These are phyloP conservation scores for Metopolophium dirhodum DNA, from an alignment of 1,140 invertebrate species.

Conservation along the genomic window DNA sequence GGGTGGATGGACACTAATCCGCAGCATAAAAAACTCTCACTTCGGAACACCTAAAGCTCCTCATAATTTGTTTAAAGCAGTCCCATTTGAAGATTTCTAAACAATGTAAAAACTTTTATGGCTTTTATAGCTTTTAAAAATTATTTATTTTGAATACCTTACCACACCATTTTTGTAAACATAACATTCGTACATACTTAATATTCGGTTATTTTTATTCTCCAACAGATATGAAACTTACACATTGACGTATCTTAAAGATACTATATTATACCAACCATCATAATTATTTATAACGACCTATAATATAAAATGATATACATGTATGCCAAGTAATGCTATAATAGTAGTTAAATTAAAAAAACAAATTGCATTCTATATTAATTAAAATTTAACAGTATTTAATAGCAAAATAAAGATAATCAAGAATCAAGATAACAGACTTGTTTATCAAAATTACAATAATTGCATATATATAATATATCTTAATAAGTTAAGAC, in stretches of 20 bases:
- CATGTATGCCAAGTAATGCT: background rate
- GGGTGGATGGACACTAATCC: conserved; percentile 42
- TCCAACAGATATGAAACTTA: background rate
- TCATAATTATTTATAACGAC: background rate
- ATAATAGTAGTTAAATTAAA: background rate
- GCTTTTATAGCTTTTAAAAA: conserved; percentile 34
- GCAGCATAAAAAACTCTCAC: background rate
- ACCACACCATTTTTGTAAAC: background rate
- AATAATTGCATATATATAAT: background rate
- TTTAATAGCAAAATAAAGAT: background rate
- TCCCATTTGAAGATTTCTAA: conserved; percentile 7
- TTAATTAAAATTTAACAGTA: background rate
- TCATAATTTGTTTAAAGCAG: conserved; percentile 30
- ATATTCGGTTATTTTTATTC: background rate
- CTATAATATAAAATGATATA: background rate
- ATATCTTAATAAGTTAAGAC: background rate
- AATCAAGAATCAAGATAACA: background rate
- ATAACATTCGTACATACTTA: background rate
- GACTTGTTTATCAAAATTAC: background rate
- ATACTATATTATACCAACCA: background rate
- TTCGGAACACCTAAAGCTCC: conserved; percentile 39
- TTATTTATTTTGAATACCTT: background rate
- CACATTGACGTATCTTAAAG: background rate
- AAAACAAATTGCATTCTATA: background rate
- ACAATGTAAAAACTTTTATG: conserved; percentile 34